These are phyloP conservation scores for Metellina segmentata DNA, from an alignment of 2,888 invertebrate genomes.

Conservation along the genomic window DNA sequence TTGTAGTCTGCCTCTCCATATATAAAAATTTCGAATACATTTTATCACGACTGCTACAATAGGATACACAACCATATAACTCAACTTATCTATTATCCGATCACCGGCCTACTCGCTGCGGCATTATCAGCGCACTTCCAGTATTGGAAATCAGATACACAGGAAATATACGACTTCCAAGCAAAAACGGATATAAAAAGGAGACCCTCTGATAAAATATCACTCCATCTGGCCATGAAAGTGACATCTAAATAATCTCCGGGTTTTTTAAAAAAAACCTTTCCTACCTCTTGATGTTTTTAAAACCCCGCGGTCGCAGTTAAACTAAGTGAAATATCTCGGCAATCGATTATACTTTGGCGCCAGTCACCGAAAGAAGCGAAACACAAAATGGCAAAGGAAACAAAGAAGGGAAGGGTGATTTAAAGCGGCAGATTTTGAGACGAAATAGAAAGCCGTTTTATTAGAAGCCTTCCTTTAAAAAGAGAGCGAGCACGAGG, in stretches of 20 bases:
- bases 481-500: too few relatives aligned
- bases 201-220: conserved; percentile 21
- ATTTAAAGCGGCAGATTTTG: conserved; percentile 66
- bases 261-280: conserved; percentile 21
- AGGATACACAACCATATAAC: too few relatives aligned
- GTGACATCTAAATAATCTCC: conserved; percentile 62
- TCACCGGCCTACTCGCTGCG: too few relatives aligned
- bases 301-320: conserved; percentile 44
- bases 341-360: conserved; percentile 60
- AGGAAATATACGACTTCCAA: not conserved
- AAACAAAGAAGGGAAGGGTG: conserved; percentile 50
- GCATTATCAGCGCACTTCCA: not conserved
- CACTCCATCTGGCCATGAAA: conserved; percentile 38
- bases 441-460: conserved; percentile 63
- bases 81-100: too few relatives aligned
- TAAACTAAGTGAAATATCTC: conserved; percentile 56
- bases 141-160: not conserved
- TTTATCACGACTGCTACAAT: too few relatives aligned
- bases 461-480: conserved; percentile 46
- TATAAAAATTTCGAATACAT: too few relatives aligned
- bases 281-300: conserved; percentile 22
- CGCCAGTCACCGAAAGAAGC: conserved; percentile 48
- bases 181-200: not conserved
- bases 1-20: too few relatives aligned
- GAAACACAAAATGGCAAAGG: conserved; percentile 36